Percentiles rank a stretch among this genome's conserved stretches.
Conservation (phyloP, 2,888 invertebrate species). For the Sinelater perroti region DNA sequence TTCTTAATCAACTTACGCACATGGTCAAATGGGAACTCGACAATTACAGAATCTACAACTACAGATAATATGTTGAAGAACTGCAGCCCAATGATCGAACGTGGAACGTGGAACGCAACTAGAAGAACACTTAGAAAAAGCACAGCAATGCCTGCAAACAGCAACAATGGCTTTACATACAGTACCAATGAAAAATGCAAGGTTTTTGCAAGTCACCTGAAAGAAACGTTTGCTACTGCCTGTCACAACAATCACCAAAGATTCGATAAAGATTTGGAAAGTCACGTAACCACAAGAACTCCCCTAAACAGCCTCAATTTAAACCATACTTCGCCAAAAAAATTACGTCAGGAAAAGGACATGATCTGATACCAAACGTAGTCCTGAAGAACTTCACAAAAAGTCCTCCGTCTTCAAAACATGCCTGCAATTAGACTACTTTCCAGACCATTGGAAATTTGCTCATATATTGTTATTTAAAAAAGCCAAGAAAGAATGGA, state of each 20-base stretch:
- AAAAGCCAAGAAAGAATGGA: constrained; percentile 1
- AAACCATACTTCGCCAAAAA: not conserved
- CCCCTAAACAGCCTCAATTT: not conserved
- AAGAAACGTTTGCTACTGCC: not conserved
- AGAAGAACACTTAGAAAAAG: no score
- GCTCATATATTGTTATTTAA: not conserved
- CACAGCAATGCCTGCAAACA: no score
- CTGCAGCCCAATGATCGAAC: no score
- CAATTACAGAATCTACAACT: no score
- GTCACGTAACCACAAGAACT: not conserved
- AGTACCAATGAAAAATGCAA: not conserved
- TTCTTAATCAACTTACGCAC: no score
- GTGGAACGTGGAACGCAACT: no score
- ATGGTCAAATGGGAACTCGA: no score
- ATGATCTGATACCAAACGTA: not conserved
- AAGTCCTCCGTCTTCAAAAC: not conserved
- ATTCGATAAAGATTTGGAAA: not conserved
- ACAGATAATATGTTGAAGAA: no score
- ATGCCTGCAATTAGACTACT: not conserved
- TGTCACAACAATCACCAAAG: not conserved
- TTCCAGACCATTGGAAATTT: not conserved
- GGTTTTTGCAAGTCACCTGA: not conserved
- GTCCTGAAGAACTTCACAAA: constrained; percentile 2
- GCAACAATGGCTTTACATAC: no score
- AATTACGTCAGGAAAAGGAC: not conserved